phyloP scores from a whole-genome alignment of 2,888 invertebrate species.

The Chrysomela aeneicollis region DNA sequence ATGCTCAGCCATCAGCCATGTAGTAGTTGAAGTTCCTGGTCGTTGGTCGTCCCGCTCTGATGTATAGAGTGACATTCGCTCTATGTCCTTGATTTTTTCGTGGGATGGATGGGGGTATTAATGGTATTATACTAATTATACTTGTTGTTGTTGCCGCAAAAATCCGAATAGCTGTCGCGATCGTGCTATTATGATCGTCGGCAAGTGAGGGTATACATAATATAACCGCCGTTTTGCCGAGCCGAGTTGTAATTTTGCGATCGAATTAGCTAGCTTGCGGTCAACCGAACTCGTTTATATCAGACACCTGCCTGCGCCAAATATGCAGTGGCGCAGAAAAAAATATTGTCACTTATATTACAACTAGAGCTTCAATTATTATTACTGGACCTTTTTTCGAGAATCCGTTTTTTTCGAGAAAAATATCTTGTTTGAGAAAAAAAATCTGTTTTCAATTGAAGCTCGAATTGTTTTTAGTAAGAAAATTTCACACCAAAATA shows the following conservation, averaged over 20 bases:
- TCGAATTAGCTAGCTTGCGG: slow-evolving; percentile 1
- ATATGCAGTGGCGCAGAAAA: slow-evolving; percentile 35
- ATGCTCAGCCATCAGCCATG: too few relatives aligned
- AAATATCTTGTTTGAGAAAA: too few relatives aligned
- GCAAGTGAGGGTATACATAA: slow-evolving; percentile 1
- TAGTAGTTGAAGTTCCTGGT: too few relatives aligned
- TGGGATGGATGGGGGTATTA: background rate
- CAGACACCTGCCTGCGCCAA: slow-evolving; percentile 49
- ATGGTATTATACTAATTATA: background rate
- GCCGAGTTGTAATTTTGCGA: background rate
- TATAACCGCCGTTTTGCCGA: slow-evolving; percentile 1
- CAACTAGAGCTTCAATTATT: too few relatives aligned
- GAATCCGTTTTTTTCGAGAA: too few relatives aligned
- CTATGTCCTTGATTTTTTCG: background rate
- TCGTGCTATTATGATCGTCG: background rate
- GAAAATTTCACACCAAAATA: too few relatives aligned
- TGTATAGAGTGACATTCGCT: background rate
- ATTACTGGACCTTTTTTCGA: too few relatives aligned
- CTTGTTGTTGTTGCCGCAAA: background rate
- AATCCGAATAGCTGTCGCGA: background rate
- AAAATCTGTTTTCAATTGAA: too few relatives aligned
- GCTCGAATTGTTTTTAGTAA: too few relatives aligned
- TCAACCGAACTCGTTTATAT: slow-evolving; percentile 49
- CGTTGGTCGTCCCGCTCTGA: too few relatives aligned
- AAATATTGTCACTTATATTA: too few relatives aligned